Conservation (phyloP, 2,113 vertebrate species). For the Canis aureus region DNA sequence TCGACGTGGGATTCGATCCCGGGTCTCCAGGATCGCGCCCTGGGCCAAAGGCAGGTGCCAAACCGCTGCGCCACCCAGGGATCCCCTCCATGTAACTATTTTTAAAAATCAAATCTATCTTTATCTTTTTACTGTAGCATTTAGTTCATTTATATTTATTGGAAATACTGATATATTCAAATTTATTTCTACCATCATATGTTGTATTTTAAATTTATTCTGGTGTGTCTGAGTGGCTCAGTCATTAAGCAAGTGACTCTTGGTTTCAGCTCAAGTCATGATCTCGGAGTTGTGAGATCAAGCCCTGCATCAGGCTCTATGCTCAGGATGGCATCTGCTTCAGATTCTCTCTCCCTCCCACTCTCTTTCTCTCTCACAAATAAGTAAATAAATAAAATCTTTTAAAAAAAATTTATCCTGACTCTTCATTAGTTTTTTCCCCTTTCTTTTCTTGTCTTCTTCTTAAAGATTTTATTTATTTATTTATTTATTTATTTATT, state of each 20-base stretch:
- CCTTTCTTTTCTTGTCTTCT: too few relatives aligned
- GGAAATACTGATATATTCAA: neutral
- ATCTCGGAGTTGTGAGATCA: neutral
- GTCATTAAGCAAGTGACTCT: neutral
- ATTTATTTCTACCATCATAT: neutral
- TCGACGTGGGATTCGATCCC: too few relatives aligned
- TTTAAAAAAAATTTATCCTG: neutral
- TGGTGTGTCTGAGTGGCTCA: neutral
- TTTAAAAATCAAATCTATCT: neutral
- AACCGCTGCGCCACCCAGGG: too few relatives aligned
- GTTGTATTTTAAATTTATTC: neutral
- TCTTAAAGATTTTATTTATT: too few relatives aligned
- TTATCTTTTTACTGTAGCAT: neutral
- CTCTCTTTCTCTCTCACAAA: neutral
- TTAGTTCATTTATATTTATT: neutral
- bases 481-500: neutral
- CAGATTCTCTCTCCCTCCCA: neutral
- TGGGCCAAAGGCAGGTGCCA: too few relatives aligned
- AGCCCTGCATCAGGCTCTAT: neutral
- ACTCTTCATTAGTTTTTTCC: too few relatives aligned
- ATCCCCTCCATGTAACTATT: neutral
- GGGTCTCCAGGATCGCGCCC: too few relatives aligned
- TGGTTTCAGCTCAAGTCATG: neutral
- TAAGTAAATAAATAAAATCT: neutral
- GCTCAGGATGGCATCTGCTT: neutral